Conservation (phyloP, 2,797 vertebrate genomes). For the Diceros bicornis region DNA sequence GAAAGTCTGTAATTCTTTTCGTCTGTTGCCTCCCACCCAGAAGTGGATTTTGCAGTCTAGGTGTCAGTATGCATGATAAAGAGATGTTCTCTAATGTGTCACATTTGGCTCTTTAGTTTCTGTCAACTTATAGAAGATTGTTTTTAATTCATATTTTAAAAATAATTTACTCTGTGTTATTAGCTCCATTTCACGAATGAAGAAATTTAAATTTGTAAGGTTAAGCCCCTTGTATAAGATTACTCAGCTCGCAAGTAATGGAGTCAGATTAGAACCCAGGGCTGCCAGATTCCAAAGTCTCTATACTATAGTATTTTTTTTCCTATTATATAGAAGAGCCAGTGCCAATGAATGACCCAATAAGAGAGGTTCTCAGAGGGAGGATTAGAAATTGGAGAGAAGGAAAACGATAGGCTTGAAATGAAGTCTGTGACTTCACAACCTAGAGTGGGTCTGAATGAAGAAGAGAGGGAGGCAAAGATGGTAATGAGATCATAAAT, state of each 20-base stretch:
- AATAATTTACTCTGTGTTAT: not conserved
- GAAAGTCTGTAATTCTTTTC: slow-evolving; percentile 64
- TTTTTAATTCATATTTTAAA: slow-evolving; percentile 8
- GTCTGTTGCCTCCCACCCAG: slow-evolving; percentile 45
- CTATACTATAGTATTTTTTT: not conserved
- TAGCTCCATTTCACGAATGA: not conserved
- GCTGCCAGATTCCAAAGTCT: not conserved
- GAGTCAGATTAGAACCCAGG: not conserved
- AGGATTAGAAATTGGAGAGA: not conserved
- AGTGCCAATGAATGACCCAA: not conserved
- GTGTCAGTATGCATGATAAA: slow-evolving; percentile 27
- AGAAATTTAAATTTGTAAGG: not conserved
- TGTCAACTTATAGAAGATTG: not conserved
- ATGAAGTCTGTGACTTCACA: not conserved
- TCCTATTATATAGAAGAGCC: not conserved
- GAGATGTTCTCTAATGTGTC: not conserved
- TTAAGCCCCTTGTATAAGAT: not conserved
- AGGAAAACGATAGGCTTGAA: not conserved
- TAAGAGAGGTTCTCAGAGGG: not conserved
- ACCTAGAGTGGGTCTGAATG: not conserved
- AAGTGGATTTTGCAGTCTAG: slow-evolving; percentile 14
- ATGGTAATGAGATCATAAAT: not conserved
- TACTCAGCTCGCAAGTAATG: not conserved
- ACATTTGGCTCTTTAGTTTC: slow-evolving; percentile 32
- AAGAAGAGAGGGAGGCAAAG: not conserved